Percentiles rank a stretch among this genome's conserved stretches.
Conservation (phyloP, 2,797 vertebrate genomes). For the Gastrophryne carolinensis region DNA sequence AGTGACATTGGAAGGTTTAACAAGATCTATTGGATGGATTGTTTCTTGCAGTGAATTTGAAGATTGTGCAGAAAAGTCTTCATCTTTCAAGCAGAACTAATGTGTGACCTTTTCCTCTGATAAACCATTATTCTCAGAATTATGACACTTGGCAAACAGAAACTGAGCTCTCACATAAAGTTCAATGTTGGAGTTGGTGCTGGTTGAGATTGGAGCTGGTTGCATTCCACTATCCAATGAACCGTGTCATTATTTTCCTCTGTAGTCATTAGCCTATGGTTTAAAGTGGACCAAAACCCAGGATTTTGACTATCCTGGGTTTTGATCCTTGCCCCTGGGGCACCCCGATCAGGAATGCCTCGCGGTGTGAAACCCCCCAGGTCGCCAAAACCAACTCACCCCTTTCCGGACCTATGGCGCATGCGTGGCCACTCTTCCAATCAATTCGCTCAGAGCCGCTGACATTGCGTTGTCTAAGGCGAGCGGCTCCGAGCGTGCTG, state of each 20-base stretch:
- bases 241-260: neutral
- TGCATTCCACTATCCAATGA: neutral
- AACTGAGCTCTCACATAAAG: neutral
- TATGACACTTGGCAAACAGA: slow-evolving; percentile 1
- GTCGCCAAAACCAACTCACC: too few relatives aligned
- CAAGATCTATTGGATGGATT: neutral
- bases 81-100: neutral
- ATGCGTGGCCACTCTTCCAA: too few relatives aligned
- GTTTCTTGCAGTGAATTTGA: neutral
- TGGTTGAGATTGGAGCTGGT: neutral
- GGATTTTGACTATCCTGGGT: too few relatives aligned
- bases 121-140: slow-evolving; percentile 1
- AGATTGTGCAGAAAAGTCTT: neutral
- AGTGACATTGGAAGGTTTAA: neutral
- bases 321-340: too few relatives aligned
- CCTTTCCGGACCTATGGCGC: too few relatives aligned
- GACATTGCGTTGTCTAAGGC: too few relatives aligned
- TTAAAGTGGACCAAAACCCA: too few relatives aligned
- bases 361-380: too few relatives aligned
- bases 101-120: neutral
- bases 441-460: too few relatives aligned
- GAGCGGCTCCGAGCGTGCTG: too few relatives aligned
- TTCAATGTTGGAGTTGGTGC: too few relatives aligned
- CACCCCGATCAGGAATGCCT: too few relatives aligned
- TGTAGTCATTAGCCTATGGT: neutral